Evolutionary conservation across 2,113 vertebrate species (phyloP).

Genomic region (Pseudorhombus dupliciocellatus): DNA sequence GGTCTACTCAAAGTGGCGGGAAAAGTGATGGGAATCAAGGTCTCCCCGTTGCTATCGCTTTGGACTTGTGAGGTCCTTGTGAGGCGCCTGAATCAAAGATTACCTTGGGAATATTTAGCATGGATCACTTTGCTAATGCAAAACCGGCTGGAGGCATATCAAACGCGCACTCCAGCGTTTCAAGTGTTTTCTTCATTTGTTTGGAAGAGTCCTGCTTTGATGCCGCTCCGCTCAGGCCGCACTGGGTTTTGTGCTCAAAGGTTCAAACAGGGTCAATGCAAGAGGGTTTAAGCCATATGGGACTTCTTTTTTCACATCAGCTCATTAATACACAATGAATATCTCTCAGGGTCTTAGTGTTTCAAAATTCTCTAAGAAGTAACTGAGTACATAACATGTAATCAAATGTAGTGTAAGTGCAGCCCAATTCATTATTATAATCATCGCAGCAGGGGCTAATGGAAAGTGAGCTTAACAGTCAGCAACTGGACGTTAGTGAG

Average conservation of each 20-base stretch:
- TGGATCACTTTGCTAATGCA: slow-evolving; percentile 16
- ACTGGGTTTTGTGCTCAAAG: background rate
- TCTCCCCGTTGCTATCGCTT: slow-evolving; percentile 21
- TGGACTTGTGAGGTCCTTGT: slow-evolving; percentile 20
- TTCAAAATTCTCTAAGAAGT: background rate
- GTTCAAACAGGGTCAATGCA: slow-evolving; percentile 11
- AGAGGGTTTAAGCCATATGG: background rate
- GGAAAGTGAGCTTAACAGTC: background rate
- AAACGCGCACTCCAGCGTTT: slow-evolving; percentile 8
- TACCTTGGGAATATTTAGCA: slow-evolving; percentile 36
- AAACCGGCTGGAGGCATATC: slow-evolving; percentile 28
- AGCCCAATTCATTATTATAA: background rate
- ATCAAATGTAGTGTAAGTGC: background rate
- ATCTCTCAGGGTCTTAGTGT: background rate
- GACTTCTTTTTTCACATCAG: background rate
- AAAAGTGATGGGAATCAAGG: slow-evolving; percentile 35
- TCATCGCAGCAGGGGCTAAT: background rate
- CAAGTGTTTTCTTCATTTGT: slow-evolving; percentile 16
- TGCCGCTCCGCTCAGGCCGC: background rate
- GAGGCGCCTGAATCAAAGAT: slow-evolving; percentile 33
- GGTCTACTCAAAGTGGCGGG: slow-evolving; percentile 57
- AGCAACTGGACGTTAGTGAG: background rate
- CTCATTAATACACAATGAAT: background rate
- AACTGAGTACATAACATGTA: background rate
- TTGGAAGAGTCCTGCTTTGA: slow-evolving; percentile 14